A percentile compares a stretch with the other conserved stretches of the same genome.
Conservation (phyloP, 2,888 invertebrate genomes). For the Masnerella sp. region DNA sequence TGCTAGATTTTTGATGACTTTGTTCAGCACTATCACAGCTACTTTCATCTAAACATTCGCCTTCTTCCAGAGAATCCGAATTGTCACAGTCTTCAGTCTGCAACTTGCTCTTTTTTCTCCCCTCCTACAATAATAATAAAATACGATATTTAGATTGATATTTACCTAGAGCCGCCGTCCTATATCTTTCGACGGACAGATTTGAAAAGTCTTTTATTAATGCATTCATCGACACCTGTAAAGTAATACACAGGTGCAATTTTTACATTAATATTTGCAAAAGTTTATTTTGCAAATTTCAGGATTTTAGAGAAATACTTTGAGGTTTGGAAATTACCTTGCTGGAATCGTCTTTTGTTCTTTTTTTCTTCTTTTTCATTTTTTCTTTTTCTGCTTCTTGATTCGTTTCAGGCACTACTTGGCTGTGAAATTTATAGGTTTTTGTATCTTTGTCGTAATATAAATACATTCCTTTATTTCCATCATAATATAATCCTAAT, state of each 20-base stretch:
- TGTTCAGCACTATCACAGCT: slow-evolving; percentile 66
- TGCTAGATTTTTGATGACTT: slow-evolving; percentile 64
- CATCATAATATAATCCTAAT: slow-evolving; percentile 92
- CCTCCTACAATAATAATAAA: slow-evolving; percentile 72
- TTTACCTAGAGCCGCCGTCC: slow-evolving; percentile 69
- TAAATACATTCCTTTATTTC: slow-evolving; percentile 90
- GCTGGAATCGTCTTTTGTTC: slow-evolving; percentile 59
- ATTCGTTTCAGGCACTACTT: slow-evolving; percentile 79
- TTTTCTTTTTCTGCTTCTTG: slow-evolving; percentile 42
- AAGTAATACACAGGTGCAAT: slow-evolving; percentile 47
- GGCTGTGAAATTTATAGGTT: slow-evolving; percentile 89
- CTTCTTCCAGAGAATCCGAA: slow-evolving; percentile 80
- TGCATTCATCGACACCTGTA: slow-evolving; percentile 74
- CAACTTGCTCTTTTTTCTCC: slow-evolving; percentile 70
- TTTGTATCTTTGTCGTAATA: slow-evolving; percentile 87
- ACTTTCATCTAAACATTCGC: slow-evolving; percentile 82
- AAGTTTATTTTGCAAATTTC: not conserved
- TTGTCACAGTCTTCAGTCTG: slow-evolving; percentile 55
- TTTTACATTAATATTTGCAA: not conserved
- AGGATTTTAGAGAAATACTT: not conserved
- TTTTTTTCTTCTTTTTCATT: slow-evolving; percentile 65
- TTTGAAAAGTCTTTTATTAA: slow-evolving; percentile 73
- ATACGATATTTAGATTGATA: slow-evolving; percentile 50
- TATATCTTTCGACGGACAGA: slow-evolving; percentile 72
- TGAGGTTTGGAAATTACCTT: not conserved